Evolutionary conservation across 2,113 vertebrate genomes (phyloP).

Genomic region (Anolis sagrei): DNA sequence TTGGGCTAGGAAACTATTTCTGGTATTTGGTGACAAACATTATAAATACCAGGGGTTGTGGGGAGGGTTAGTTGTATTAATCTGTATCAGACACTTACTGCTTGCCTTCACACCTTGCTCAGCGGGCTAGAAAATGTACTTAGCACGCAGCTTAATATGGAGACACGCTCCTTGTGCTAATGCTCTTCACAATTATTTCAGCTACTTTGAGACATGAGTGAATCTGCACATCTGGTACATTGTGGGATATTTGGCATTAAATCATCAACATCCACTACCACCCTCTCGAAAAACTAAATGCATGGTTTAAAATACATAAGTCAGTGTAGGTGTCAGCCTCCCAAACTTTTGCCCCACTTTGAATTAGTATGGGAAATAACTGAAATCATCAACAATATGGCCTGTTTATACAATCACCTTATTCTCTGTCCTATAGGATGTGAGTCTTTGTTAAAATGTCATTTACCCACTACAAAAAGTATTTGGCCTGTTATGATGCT

Average conservation of each 20-base stretch:
- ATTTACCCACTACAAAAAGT: no score
- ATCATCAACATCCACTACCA: background rate
- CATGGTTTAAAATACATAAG: conserved; percentile 5
- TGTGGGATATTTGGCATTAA: conserved; percentile 19
- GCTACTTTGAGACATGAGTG: conserved; percentile 23
- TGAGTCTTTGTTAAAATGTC: no score
- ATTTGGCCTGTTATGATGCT: no score
- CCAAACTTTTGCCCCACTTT: conserved; percentile 29
- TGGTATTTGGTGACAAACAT: conserved; percentile 46
- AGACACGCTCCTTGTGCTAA: conserved; percentile 36
- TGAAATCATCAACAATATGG: background rate
- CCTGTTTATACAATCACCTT: background rate
- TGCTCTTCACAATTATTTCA: conserved; percentile 39
- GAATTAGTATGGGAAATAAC: background rate
- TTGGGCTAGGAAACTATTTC: conserved; percentile 40
- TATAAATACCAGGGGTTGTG: conserved; percentile 35
- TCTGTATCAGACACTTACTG: conserved; percentile 37
- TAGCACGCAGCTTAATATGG: conserved; percentile 57
- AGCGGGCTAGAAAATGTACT: conserved; percentile 51
- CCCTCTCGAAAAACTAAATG: background rate
- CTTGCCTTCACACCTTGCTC: conserved; percentile 56
- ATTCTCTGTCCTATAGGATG: no score
- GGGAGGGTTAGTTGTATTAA: conserved; percentile 29
- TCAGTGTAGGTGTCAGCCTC: conserved; percentile 23
- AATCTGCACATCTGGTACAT: conserved; percentile 21